Evolutionary conservation across 2,113 vertebrate genomes (phyloP).

Genomic region (Rattus norvegicus): DNA sequence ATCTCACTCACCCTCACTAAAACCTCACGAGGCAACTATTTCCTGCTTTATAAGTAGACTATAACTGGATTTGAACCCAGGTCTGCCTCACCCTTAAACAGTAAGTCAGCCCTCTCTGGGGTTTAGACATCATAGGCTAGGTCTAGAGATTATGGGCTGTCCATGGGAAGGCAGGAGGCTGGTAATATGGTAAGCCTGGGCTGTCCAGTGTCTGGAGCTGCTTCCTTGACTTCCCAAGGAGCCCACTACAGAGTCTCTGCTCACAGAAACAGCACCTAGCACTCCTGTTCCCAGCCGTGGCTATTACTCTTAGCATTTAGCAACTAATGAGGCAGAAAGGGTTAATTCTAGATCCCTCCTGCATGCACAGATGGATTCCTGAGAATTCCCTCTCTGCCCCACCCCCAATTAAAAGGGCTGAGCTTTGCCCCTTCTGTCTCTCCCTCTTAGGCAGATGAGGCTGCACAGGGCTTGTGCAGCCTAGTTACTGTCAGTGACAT

Average conservation of each 20-base stretch:
- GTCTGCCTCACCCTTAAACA: background rate
- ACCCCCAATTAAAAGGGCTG: background rate
- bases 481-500: background rate
- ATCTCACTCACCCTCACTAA: background rate
- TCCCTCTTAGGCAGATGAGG: background rate
- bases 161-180: background rate
- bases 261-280: background rate
- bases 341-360: conserved; percentile 52
- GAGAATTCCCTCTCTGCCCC: background rate
- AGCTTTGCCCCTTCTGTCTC: background rate
- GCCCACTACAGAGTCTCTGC: background rate
- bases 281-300: background rate
- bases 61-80: background rate
- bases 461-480: background rate
- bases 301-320: conserved; percentile 43
- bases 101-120: background rate
- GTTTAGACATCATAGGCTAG: background rate
- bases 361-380: background rate
- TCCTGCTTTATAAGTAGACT: background rate
- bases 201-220: background rate
- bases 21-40: background rate
- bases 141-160: background rate
- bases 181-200: background rate
- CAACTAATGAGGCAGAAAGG: conserved; percentile 60
- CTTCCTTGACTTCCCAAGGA: background rate